Conservation (phyloP, 2,797 vertebrate genomes). For the Threskiornis aethiopicus region DNA sequence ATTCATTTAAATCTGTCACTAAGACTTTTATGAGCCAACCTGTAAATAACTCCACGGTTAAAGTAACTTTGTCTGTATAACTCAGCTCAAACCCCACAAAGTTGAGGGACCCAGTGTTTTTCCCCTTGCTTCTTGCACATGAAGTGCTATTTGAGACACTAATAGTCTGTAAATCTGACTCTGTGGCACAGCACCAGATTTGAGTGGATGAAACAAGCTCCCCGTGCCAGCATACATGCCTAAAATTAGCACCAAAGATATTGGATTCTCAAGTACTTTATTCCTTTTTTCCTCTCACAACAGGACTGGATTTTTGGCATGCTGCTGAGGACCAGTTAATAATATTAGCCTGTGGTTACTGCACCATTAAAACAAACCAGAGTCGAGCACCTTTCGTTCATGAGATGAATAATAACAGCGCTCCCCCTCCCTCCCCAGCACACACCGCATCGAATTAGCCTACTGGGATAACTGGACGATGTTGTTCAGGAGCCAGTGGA, state of each 20-base stretch:
- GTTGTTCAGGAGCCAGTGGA: background rate
- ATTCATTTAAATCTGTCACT: conserved; percentile 49
- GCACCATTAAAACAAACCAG: background rate
- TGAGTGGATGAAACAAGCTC: background rate
- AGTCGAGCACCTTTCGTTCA: background rate
- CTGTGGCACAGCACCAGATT: background rate
- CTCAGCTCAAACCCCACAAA: conserved; percentile 17
- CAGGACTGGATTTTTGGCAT: background rate
- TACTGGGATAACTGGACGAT: background rate
- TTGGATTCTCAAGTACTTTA: background rate
- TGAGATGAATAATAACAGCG: background rate
- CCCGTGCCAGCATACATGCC: background rate
- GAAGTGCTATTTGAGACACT: background rate
- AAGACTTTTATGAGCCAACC: background rate
- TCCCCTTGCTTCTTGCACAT: background rate
- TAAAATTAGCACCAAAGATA: conserved; percentile 17
- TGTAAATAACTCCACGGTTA: conserved; percentile 30
- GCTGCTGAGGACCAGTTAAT: background rate
- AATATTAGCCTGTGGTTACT: background rate
- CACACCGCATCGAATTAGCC: background rate
- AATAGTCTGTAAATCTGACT: background rate
- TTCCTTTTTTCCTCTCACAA: background rate
- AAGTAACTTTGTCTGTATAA: conserved; percentile 31
- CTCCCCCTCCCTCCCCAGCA: background rate
- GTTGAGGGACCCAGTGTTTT: background rate